Conservation (phyloP, 2,797 vertebrate genomes). For the Clarias laeviceps region DNA sequence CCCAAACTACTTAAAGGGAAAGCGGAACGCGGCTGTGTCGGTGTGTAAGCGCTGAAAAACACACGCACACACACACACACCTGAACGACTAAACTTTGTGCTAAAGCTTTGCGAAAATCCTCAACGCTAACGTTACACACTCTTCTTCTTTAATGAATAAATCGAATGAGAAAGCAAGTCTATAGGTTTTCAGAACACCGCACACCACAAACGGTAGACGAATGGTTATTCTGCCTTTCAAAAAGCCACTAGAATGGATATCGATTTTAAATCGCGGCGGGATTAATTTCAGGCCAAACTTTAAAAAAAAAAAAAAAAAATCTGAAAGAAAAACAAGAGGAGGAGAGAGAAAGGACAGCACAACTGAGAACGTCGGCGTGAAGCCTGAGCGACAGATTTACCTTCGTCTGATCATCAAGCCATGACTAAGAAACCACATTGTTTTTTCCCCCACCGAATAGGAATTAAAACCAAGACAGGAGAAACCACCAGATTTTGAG, state of each 20-base stretch:
- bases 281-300: background rate
- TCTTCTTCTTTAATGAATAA: conserved; percentile 40
- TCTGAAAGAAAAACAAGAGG: too few species aligned
- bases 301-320: conserved; percentile 23
- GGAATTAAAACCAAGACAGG: background rate
- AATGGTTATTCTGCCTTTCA: conserved; percentile 68
- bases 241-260: conserved; percentile 52
- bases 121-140: conserved; percentile 65
- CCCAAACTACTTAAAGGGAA: conserved; percentile 25
- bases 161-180: conserved; percentile 72
- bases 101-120: conserved; percentile 49
- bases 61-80: conserved; percentile 38
- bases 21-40: background rate
- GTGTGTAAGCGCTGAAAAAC: conserved; percentile 27
- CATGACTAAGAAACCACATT: background rate
- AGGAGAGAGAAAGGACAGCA: background rate
- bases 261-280: conserved; percentile 32
- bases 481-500: conserved; percentile 8
- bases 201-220: conserved; percentile 73
- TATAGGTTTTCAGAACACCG: conserved; percentile 73
- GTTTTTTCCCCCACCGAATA: background rate
- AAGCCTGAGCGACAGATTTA: background rate
- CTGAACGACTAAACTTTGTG: conserved; percentile 15
- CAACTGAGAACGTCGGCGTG: background rate
- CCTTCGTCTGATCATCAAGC: background rate